Evolutionary conservation across 1,140 invertebrate species (phyloP).

Genomic region (Drosophila parvula): DNA sequence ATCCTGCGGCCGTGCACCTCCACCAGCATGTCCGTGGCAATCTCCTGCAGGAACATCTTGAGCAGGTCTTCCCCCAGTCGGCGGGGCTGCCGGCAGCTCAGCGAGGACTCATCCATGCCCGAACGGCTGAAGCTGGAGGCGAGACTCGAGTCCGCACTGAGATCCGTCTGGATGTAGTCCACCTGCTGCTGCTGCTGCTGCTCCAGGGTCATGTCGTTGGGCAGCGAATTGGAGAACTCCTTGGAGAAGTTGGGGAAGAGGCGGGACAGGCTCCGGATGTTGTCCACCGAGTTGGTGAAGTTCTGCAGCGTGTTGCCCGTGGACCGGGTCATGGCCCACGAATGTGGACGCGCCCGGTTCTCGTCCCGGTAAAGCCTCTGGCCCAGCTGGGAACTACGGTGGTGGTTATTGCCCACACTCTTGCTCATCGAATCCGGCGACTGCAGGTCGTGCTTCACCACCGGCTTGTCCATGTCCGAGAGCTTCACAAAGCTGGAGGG

Average conservation of each 20-base stretch:
- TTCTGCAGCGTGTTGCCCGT: constrained; percentile 83
- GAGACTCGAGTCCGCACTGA: constrained; percentile 79
- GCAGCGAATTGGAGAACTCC: constrained; percentile 81
- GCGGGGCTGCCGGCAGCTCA: constrained; percentile 84
- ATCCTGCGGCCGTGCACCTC: constrained; percentile 91
- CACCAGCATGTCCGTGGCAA: constrained; percentile 92
- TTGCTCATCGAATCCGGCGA: constrained; percentile 79
- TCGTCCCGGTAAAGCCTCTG: constrained; percentile 86
- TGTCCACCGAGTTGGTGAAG: constrained; percentile 83
- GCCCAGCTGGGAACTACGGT: constrained; percentile 72
- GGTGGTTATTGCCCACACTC: constrained; percentile 82
- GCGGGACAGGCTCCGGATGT: constrained; percentile 79
- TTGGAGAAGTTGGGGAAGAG: constrained; percentile 84
- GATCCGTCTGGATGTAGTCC: constrained; percentile 80
- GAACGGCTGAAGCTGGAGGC: constrained; percentile 83
- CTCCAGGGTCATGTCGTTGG: constrained; percentile 69
- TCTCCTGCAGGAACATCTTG: constrained; percentile 95
- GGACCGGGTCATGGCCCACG: constrained; percentile 86
- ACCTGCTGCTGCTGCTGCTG: constrained; percentile 55
- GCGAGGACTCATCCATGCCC: constrained; percentile 82
- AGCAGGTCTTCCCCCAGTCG: constrained; percentile 93
- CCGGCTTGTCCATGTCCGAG: constrained; percentile 86
- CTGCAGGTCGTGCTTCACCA: constrained; percentile 75
- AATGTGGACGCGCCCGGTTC: constrained; percentile 85
- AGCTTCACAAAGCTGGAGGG: constrained; percentile 85